A percentile compares a stretch with the other conserved stretches of the same genome.
Conservation (phyloP, 2,888 invertebrate genomes). For the Argynnis bischoffii region DNA sequence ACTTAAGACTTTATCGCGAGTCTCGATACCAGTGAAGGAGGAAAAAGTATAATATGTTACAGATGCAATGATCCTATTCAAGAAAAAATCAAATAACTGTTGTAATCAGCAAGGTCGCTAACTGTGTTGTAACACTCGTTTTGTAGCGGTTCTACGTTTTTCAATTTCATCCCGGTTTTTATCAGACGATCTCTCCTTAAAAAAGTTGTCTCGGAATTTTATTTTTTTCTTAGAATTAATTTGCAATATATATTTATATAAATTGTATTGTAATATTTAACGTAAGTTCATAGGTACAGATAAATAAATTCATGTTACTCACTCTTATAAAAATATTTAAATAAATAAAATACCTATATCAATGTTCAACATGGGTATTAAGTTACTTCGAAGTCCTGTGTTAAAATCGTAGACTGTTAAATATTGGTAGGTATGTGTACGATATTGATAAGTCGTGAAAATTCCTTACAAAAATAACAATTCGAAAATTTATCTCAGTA, state of each 20-base stretch:
- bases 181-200: not conserved
- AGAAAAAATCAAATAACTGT: conserved; percentile 11
- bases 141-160: conserved; percentile 18
- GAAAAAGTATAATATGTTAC: conserved; percentile 9
- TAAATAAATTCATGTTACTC: too few species aligned
- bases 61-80: conserved; percentile 1
- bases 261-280: not conserved
- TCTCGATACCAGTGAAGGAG: not conserved
- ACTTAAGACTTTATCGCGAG: too few species aligned
- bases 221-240: not conserved
- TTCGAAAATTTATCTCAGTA: too few species aligned
- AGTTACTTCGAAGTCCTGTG: too few species aligned
- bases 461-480: too few species aligned
- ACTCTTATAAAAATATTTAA: too few species aligned
- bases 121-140: conserved; percentile 18
- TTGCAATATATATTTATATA: not conserved
- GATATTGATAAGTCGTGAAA: too few species aligned
- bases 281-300: too few species aligned
- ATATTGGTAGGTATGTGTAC: too few species aligned
- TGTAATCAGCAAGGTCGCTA: conserved; percentile 20
- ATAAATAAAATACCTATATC: too few species aligned
- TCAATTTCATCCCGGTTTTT: conserved; percentile 12
- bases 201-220: conserved; percentile 4
- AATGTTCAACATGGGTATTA: too few species aligned
- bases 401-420: too few species aligned